Percentiles rank a stretch among this genome's conserved stretches.
Conservation (phyloP, 2,888 invertebrate genomes). For the Bibio marci region DNA sequence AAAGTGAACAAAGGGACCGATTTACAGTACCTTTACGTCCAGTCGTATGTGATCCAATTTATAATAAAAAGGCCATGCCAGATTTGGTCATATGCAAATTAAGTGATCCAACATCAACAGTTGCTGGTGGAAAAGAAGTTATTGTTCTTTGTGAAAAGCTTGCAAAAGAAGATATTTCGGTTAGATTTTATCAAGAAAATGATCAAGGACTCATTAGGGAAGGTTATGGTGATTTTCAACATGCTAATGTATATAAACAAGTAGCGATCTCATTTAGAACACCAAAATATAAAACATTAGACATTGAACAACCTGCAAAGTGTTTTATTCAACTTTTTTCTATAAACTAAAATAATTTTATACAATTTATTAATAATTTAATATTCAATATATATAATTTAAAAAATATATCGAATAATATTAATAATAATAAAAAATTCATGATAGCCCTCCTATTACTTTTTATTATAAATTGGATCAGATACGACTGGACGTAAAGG, state of each 20-base stretch:
- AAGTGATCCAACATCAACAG: too few relatives aligned
- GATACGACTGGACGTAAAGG: slow-evolving; percentile 68
- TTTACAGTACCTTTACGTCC: slow-evolving; percentile 34
- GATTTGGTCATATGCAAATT: slow-evolving; percentile 38
- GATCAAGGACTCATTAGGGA: slow-evolving; percentile 57
- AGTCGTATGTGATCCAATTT: slow-evolving; percentile 39
- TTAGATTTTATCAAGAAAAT: slow-evolving; percentile 75
- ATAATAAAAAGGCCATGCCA: slow-evolving; percentile 40
- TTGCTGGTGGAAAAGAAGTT: slow-evolving; percentile 37
- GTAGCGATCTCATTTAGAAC: too few relatives aligned
- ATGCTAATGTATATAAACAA: slow-evolving; percentile 39
- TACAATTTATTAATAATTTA: too few relatives aligned
- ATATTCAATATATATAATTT: too few relatives aligned
- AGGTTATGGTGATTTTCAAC: slow-evolving; percentile 60
- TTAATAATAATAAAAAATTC: too few relatives aligned
- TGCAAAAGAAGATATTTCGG: slow-evolving; percentile 76
- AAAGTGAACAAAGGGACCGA: slow-evolving; percentile 29
- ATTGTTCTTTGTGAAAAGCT: slow-evolving; percentile 49
- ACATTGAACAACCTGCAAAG: slow-evolving; percentile 78
- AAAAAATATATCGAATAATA: too few relatives aligned
- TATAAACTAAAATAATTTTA: too few relatives aligned
- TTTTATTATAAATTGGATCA: slow-evolving; percentile 89
- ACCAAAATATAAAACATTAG: slow-evolving; percentile 34
- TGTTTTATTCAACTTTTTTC: slow-evolving; percentile 78
- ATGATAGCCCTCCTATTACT: slow-evolving; percentile 76